Percentiles rank a stretch among this genome's conserved stretches.
Evolutionary conservation across 2,888 invertebrate species (phyloP).

Genomic region (Eristalis tenax): DNA sequence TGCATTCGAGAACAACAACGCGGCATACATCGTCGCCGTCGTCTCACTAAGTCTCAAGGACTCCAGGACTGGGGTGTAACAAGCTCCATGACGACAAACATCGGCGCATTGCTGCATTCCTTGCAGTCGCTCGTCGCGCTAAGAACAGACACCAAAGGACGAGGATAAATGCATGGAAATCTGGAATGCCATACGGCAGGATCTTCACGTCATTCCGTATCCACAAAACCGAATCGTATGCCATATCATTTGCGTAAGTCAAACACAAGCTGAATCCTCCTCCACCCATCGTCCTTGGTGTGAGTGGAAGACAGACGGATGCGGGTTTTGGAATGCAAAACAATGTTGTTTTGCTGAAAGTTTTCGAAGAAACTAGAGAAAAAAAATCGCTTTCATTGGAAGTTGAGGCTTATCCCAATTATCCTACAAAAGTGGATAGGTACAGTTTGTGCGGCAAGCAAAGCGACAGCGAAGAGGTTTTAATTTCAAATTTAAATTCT

Average conservation of each 20-base stretch:
- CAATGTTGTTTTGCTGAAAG: constrained; percentile 18
- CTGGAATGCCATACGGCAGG: constrained; percentile 3
- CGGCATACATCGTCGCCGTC: background rate
- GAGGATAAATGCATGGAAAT: constrained; percentile 35
- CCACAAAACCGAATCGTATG: constrained; percentile 22
- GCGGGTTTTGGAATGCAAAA: constrained; percentile 10
- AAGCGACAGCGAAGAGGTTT: background rate
- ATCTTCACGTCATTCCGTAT: constrained; percentile 46
- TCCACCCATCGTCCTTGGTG: background rate
- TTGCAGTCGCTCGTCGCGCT: constrained; percentile 14
- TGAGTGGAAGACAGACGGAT: background rate
- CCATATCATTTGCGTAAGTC: background rate
- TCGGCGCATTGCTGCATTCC: constrained; percentile 41
- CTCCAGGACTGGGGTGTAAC: constrained; percentile 34
- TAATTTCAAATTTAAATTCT: too few relatives aligned
- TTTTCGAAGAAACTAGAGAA: background rate
- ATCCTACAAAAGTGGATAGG: background rate
- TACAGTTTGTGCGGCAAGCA: background rate
- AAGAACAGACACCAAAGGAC: constrained; percentile 18
- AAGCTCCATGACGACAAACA: constrained; percentile 60
- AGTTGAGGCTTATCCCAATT: background rate
- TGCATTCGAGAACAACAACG: constrained; percentile 49
- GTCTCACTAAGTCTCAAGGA: background rate
- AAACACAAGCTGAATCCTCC: background rate
- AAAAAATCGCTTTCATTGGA: background rate